Base-by-base conservation (phyloP, 2,113 vertebrate species). In the Ochotona princeps region DNA sequence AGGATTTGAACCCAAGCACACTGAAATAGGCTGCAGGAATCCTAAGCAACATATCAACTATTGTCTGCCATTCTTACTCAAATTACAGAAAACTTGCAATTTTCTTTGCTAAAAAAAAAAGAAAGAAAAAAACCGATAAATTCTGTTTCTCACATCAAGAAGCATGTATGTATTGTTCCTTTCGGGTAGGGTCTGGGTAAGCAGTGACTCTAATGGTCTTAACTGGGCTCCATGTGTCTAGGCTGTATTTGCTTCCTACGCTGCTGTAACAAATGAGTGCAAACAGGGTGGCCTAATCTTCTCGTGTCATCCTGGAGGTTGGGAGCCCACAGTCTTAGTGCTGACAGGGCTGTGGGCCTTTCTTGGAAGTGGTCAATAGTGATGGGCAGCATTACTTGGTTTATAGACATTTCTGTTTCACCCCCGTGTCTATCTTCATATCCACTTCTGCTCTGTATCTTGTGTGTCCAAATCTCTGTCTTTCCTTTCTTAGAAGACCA, bases 251-350 rank as follows among this genome's bases (percentile, higher is more conserved):
- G 20, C 60, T 91, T 90, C 57, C 89, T 10, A 49, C 8, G 23
- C 63, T 76, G 54, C 91, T 95, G 38, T 87, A 88, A 90, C 82
- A 83, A 89, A 91, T 89, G 67, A 84, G 67, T 63, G 90, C 78
- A 81, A 38, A 73, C 63, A 32, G 38, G 73, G 73, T 69, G 54
- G 57, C 72, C 93, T 67, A 32, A 80, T 81, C 54, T 66, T 87
- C 18, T 65, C 60, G 25, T 67, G 17, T 5, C 8, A 1, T 60
- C 92, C 14, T 87, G 63, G n/a, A 81, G 38, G 47, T 38, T 69
- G 74, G 54, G 18, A 92, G 78, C 74, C 74, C 49, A 67, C 83
- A 63, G 20, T 84, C 82, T 67, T 54, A 69, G 82, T 73, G 35
- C 35, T 11, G 11, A 67, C 57, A 87, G 91, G 14, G 49, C 6